Evolutionary conservation across 2,888 invertebrate species (phyloP), one percentile per base, ranked within the genome.

Genomic region (Nymphalis urticae): DNA sequence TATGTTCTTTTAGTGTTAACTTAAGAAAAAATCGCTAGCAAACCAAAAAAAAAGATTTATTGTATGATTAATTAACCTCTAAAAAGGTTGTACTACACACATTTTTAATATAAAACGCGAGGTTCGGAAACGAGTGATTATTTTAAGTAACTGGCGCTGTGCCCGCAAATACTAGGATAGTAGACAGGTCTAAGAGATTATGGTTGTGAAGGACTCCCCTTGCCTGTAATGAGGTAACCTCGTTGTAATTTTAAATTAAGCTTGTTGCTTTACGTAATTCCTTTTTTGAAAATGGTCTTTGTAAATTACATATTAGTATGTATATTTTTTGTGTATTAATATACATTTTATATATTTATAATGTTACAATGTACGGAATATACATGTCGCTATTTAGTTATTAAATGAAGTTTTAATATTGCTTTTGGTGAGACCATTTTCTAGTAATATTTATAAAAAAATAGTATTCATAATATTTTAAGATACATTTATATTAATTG

Each of bases 161-260:
- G 56, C 56, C 56, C 56, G 32, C 27, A 54, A 51, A 64, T 48
- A 27, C 47, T 27, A 17, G 16, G 51, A 47, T 60, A 60, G 53
- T 53, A 62, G 27, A 54, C 36, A 19, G 61, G 54, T 53, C 54
- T 54, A 62, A 62, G 61, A 66, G 61, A 62, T 66, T 66, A 66
- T 48, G 17, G 48, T 21, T 66, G 54, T 62, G 62, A 66, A 62
- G 17, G 62, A 66, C 61, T 62, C 62, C 50, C 27, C 47, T 62
- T 27, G 36, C 62, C 50, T 53, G 69, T 60, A 67, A 67, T 67
- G 62, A 70, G 69, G 66, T 62, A n/a, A 42, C 56, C 68, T 63
- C 65, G 68, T 71, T 71, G 60, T 68, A 71, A 71, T 71, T 68
- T 71, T 63, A 68, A 56, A 68, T 71, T 65, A 66, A 68, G 54